phyloP scores from a whole-genome alignment of 2,888 invertebrate species.

The Galerucella nymphaeae region DNA sequence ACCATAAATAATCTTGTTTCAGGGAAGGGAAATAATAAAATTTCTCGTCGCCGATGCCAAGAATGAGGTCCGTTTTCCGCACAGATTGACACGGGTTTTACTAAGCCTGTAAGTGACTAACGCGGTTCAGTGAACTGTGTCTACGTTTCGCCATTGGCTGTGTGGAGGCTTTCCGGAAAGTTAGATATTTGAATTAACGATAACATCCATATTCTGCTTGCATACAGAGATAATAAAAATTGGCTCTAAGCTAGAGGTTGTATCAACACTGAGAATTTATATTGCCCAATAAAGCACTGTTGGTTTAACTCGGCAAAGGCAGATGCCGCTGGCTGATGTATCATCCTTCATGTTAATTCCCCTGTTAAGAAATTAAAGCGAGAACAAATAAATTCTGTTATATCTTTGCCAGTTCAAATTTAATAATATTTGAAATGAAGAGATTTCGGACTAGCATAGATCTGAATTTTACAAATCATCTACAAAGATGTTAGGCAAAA shows the following conservation, averaged over 20 bases:
- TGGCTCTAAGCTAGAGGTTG: background rate
- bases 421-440: too few relatives aligned
- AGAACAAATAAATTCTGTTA: too few relatives aligned
- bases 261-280: too few relatives aligned
- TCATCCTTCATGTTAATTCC: too few relatives aligned
- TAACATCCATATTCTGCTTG: background rate
- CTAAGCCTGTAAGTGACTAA: conserved; percentile 38
- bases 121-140: conserved; percentile 36
- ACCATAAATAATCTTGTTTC: conserved; percentile 37
- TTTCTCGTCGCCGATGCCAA: conserved; percentile 21
- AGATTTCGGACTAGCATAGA: too few relatives aligned
- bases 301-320: too few relatives aligned
- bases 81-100: conserved; percentile 46
- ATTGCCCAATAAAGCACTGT: too few relatives aligned
- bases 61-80: conserved; percentile 45
- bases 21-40: conserved; percentile 30
- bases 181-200: conserved; percentile 1
- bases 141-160: background rate
- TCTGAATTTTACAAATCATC: too few relatives aligned
- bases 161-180: background rate
- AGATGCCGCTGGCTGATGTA: too few relatives aligned
- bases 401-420: too few relatives aligned
- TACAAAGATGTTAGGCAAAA: too few relatives aligned
- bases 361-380: too few relatives aligned
- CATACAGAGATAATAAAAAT: background rate